These are phyloP conservation scores for Tetragonula clypearis DNA, from an alignment of 1,140 invertebrate genomes.

Conservation along the genomic window DNA sequence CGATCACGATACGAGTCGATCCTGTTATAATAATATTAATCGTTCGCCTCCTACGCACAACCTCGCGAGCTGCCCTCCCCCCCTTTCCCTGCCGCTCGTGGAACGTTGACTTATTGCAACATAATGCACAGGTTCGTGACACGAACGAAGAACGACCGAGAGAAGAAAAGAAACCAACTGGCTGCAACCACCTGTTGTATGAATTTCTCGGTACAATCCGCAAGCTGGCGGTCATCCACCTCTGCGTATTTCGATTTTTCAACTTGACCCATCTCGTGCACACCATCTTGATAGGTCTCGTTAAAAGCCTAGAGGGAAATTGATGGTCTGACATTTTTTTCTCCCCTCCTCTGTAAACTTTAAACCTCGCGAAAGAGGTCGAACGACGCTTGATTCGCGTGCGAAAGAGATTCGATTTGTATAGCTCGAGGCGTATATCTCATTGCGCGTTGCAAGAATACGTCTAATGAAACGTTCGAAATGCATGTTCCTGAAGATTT, in stretches of 20 bases:
- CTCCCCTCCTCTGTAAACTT: not conserved
- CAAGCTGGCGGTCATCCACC: not conserved
- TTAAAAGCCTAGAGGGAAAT: not conserved
- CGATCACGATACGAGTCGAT: not conserved
- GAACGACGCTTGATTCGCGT: not conserved
- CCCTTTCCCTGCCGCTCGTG: not conserved
- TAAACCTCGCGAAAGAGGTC: not conserved
- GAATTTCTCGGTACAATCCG: slow-evolving; percentile 29
- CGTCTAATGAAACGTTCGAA: no score
- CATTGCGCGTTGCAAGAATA: not conserved
- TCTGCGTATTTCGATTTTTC: not conserved
- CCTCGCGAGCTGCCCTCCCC: not conserved
- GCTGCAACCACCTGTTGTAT: slow-evolving; percentile 32
- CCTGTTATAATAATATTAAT: slow-evolving; percentile 42
- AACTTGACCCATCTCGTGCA: not conserved
- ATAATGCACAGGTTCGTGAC: not conserved
- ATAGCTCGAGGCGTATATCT: not conserved
- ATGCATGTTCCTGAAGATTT: no score
- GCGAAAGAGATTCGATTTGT: not conserved
- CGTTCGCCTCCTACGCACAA: not conserved
- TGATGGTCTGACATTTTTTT: not conserved
- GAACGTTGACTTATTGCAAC: slow-evolving; percentile 30
- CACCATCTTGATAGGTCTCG: not conserved
- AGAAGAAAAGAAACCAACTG: not conserved
- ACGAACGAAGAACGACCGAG: not conserved